A percentile compares a stretch with the other conserved stretches of the same genome.
phyloP scores from a whole-genome alignment of 1,140 invertebrate species.

The Aphis craccivora region DNA sequence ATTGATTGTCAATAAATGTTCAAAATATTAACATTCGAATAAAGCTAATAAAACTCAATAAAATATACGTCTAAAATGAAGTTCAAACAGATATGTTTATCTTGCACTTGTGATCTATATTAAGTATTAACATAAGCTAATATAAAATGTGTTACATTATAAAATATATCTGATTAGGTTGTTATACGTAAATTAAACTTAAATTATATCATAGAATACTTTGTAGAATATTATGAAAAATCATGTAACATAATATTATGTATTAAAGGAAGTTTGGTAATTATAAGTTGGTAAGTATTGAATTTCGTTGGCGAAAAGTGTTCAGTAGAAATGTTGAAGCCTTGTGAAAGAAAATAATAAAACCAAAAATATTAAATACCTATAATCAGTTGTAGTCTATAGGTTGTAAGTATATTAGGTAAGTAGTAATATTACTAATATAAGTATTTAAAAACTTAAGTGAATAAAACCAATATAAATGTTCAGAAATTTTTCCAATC shows the following conservation, averaged over 20 bases:
- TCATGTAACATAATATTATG: not conserved
- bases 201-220: not conserved
- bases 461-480: not conserved
- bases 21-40: not conserved
- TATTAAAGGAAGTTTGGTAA: not conserved
- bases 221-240: not conserved
- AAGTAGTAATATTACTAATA: not conserved
- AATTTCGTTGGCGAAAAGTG: not conserved
- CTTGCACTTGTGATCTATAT: not conserved
- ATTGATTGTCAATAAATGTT: conserved; percentile 15
- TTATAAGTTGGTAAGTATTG: conserved; percentile 11
- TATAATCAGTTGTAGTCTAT: not conserved
- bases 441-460: not conserved
- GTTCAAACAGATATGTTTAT: not conserved
- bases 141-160: not conserved
- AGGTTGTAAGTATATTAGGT: not conserved
- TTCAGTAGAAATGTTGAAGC: not conserved
- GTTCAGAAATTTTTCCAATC: not conserved
- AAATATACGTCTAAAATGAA: not conserved
- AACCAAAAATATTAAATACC: not conserved
- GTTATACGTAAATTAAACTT: not conserved
- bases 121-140: not conserved
- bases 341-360: conserved; percentile 21
- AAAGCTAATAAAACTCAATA: not conserved
- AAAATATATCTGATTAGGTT: not conserved